These are phyloP conservation scores for Yponomeuta plumbellus DNA, from an alignment of 2,888 invertebrate species.

Conservation along the genomic window DNA sequence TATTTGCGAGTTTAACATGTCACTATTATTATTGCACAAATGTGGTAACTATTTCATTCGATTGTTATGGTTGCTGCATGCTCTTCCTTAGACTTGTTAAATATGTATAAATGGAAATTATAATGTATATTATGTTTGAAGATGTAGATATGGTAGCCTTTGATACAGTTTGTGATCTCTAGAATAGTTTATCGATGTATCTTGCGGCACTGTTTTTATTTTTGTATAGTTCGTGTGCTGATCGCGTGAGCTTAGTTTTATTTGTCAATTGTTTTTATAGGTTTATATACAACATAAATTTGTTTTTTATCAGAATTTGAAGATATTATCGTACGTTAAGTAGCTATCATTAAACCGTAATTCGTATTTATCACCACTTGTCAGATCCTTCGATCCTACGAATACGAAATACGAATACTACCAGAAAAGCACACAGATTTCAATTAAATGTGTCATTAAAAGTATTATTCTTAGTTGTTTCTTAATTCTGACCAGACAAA, in stretches of 20 bases:
- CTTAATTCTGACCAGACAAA: no score
- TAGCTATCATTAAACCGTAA: not conserved
- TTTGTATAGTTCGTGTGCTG: not conserved
- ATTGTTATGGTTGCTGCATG: not conserved
- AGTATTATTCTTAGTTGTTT: no score
- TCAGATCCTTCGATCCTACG: no score
- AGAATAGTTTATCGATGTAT: slow-evolving; percentile 43
- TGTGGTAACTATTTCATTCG: not conserved
- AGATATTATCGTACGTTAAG: not conserved
- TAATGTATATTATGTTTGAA: slow-evolving; percentile 16
- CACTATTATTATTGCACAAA: slow-evolving; percentile 14
- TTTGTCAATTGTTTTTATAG: not conserved
- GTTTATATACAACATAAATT: not conserved
- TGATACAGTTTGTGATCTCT: slow-evolving; percentile 57
- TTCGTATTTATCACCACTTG: not conserved
- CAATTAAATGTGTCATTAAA: no score
- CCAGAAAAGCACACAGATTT: no score
- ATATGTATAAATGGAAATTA: slow-evolving; percentile 10
- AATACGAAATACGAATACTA: no score
- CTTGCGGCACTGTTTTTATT: slow-evolving; percentile 18
- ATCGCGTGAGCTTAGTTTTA: not conserved
- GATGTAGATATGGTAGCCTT: slow-evolving; percentile 28
- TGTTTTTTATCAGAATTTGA: not conserved
- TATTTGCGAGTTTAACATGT: slow-evolving; percentile 8
- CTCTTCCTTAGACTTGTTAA: slow-evolving; percentile 13